phyloP scores from a whole-genome alignment of 1,140 invertebrate species.

The Diabrotica undecimpunctata region DNA sequence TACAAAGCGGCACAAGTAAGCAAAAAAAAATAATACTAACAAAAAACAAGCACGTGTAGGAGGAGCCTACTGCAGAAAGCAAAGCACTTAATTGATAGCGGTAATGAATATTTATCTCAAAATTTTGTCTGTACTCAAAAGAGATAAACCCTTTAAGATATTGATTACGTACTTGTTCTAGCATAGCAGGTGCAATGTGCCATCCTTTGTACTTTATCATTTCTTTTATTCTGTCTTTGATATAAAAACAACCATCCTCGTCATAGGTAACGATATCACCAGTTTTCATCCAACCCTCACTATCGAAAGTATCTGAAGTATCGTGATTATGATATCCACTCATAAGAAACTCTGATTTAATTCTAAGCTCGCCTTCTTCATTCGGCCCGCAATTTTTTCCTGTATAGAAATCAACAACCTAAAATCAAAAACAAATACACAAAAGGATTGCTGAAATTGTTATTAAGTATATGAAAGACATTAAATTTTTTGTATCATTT shows the following conservation, averaged over 20 bases:
- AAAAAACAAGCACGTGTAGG: too few relatives aligned
- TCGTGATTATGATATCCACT: conserved; percentile 52
- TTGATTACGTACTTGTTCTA: conserved; percentile 52
- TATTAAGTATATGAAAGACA: background rate
- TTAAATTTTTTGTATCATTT: background rate
- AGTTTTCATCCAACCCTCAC: conserved; percentile 62
- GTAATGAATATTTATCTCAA: too few relatives aligned
- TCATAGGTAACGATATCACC: conserved; percentile 70
- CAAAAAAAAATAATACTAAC: too few relatives aligned
- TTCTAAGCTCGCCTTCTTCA: conserved; percentile 56
- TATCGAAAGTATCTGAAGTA: conserved; percentile 50
- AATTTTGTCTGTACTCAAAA: too few relatives aligned
- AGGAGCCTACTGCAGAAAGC: too few relatives aligned
- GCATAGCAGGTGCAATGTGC: conserved; percentile 48
- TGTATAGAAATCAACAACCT: conserved; percentile 48
- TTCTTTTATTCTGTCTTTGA: conserved; percentile 70
- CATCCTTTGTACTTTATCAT: conserved; percentile 63
- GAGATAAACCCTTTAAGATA: too few relatives aligned
- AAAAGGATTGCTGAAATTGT: too few relatives aligned
- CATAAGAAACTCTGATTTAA: conserved; percentile 52
- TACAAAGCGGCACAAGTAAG: too few relatives aligned
- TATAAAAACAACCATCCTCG: conserved; percentile 60
- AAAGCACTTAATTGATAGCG: too few relatives aligned
- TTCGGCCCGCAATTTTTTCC: conserved; percentile 49
- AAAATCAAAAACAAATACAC: background rate